phyloP scores from a whole-genome alignment of 1,140 invertebrate species.

The Drosophila subpulchrella region DNA sequence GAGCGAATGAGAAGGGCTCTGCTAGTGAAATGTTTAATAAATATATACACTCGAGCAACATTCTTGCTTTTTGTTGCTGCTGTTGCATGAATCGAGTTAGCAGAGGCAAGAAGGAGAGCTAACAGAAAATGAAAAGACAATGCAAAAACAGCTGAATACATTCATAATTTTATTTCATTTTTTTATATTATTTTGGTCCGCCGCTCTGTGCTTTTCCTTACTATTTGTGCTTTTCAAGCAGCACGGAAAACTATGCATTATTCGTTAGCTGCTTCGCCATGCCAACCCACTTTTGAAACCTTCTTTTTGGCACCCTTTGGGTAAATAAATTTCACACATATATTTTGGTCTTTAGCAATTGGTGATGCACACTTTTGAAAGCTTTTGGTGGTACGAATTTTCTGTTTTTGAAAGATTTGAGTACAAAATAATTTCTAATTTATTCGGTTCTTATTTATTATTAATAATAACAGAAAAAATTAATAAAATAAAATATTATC shows the following conservation, averaged over 20 bases:
- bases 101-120: constrained; percentile 14
- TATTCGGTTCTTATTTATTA: too few relatives aligned
- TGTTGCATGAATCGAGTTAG: constrained; percentile 45
- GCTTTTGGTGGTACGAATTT: background rate
- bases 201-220: constrained; percentile 25
- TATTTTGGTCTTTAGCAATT: constrained; percentile 41
- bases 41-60: constrained; percentile 47
- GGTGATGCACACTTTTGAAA: constrained; percentile 34
- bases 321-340: constrained; percentile 27
- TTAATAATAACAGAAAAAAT: too few relatives aligned
- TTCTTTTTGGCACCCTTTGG: constrained; percentile 4
- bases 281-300: background rate
- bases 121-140: constrained; percentile 16
- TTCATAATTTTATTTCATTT: constrained; percentile 72
- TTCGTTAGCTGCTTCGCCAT: constrained; percentile 18
- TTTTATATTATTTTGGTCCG: constrained; percentile 17
- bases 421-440: too few relatives aligned
- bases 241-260: constrained; percentile 39
- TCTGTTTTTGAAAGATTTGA: too few relatives aligned
- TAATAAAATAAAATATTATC: too few relatives aligned
- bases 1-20: constrained; percentile 7
- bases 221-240: constrained; percentile 57
- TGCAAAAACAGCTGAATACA: constrained; percentile 43
- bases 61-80: constrained; percentile 47
- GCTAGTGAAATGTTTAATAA: constrained; percentile 72